phyloP scores from a whole-genome alignment of 2,797 vertebrate species.

The Pampus argenteus region DNA sequence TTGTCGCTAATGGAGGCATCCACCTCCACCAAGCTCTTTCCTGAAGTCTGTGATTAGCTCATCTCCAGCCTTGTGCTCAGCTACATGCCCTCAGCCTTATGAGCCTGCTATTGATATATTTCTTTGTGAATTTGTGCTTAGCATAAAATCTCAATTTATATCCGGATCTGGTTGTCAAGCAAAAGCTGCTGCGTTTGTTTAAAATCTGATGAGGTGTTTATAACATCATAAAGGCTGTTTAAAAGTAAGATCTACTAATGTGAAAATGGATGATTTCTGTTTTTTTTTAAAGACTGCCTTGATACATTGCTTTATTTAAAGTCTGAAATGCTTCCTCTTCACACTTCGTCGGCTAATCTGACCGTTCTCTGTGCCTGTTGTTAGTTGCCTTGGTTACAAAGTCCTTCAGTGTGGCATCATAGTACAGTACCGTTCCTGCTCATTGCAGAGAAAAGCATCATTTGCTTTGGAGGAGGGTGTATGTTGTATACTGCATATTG shows the following conservation, averaged over 20 bases:
- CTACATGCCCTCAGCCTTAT: slow-evolving; percentile 19
- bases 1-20: slow-evolving; percentile 75
- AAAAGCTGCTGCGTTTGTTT: background rate
- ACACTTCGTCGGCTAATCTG: slow-evolving; percentile 79
- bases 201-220: background rate
- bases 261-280: slow-evolving; percentile 6
- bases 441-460: slow-evolving; percentile 54
- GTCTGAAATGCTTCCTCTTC: slow-evolving; percentile 70
- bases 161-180: slow-evolving; percentile 4
- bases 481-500: slow-evolving; percentile 50
- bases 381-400: slow-evolving; percentile 87
- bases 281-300: slow-evolving; percentile 24
- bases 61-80: slow-evolving; percentile 31
- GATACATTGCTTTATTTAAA: slow-evolving; percentile 55
- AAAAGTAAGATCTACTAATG: background rate
- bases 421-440: slow-evolving; percentile 71
- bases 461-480: slow-evolving; percentile 64
- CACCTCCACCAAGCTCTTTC: slow-evolving; percentile 60
- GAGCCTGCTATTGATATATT: slow-evolving; percentile 19
- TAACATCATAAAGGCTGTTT: background rate
- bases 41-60: slow-evolving; percentile 59
- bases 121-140: slow-evolving; percentile 10
- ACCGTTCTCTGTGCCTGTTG: slow-evolving; percentile 81
- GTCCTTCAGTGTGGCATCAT: slow-evolving; percentile 77
- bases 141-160: slow-evolving; percentile 3